These are phyloP conservation scores for Holacanthella duospinosa DNA, from an alignment of 2,888 invertebrate genomes.

Conservation along the genomic window DNA sequence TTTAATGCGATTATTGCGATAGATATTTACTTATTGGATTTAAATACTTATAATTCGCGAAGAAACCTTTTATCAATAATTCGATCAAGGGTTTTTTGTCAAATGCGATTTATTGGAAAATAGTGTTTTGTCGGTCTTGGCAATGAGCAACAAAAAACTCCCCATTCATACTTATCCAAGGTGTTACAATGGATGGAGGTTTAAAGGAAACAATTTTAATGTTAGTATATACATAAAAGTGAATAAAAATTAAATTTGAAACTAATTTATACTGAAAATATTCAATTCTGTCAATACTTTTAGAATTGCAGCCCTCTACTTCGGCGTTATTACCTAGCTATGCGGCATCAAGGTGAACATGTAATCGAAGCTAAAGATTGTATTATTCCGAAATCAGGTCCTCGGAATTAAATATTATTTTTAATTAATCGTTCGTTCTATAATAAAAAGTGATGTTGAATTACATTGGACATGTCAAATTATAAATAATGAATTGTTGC, in stretches of 20 bases:
- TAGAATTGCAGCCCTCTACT: slow-evolving; percentile 63
- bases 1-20: no score
- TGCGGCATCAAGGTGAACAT: slow-evolving; percentile 82
- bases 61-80: no score
- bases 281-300: slow-evolving; percentile 5
- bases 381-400: slow-evolving; percentile 77
- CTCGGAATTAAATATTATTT: no score
- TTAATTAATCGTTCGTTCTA: no score
- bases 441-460: no score
- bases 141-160: slow-evolving; percentile 15
- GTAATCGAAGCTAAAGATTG: slow-evolving; percentile 78
- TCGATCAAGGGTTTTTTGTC: no score
- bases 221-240: slow-evolving; percentile 80
- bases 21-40: no score
- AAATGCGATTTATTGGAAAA: slow-evolving; percentile 30
- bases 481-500: no score
- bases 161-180: slow-evolving; percentile 44
- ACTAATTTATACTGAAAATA: neutral
- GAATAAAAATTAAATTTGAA: no score
- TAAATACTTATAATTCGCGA: no score
- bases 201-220: slow-evolving; percentile 73
- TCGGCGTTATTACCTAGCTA: slow-evolving; percentile 77
- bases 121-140: slow-evolving; percentile 25
- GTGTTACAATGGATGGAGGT: slow-evolving; percentile 88
- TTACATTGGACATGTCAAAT: no score